These are phyloP conservation scores for Chromoteleia sp. DNA, from an alignment of 2,888 invertebrate species.

Conservation along the genomic window DNA sequence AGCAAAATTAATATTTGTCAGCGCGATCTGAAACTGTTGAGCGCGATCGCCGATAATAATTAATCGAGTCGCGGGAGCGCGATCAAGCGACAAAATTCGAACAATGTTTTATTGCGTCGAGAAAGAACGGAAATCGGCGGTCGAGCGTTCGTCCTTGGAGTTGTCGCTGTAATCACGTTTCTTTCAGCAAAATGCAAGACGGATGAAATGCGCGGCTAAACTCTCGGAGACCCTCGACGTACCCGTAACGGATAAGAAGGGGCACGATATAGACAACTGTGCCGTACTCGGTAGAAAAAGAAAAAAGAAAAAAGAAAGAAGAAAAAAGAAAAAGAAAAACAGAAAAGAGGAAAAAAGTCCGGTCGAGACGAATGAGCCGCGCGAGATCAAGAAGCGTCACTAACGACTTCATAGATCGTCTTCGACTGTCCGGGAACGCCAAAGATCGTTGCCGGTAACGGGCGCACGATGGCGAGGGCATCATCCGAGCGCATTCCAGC, in stretches of 20 bases:
- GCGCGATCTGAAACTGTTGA: not conserved
- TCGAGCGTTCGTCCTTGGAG: constrained; percentile 17
- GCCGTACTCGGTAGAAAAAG: constrained; percentile 15
- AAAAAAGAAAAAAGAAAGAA: too few relatives aligned
- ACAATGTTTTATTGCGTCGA: not conserved
- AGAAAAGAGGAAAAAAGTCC: constrained; percentile 51
- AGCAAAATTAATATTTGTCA: constrained; percentile 37
- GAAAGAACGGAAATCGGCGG: not conserved
- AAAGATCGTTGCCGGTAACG: constrained; percentile 60
- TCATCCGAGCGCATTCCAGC: constrained; percentile 61
- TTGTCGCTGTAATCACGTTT: constrained; percentile 21
- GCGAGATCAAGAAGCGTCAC: constrained; percentile 77
- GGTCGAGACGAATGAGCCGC: constrained; percentile 64
- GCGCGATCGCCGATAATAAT: constrained; percentile 24
- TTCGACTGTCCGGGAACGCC: constrained; percentile 69
- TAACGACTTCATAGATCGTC: constrained; percentile 81
- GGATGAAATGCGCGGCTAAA: constrained; percentile 32
- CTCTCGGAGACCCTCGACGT: constrained; percentile 21
- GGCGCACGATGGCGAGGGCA: constrained; percentile 56
- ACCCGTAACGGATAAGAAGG: constrained; percentile 41
- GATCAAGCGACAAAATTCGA: not conserved
- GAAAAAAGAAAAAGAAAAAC: too few relatives aligned
- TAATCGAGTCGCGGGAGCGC: constrained; percentile 23
- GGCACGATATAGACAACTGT: constrained; percentile 50
- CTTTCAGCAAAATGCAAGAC: constrained; percentile 22